Conservation (phyloP, 1,140 invertebrate genomes). For the Caenorhabditis inopinata region DNA sequence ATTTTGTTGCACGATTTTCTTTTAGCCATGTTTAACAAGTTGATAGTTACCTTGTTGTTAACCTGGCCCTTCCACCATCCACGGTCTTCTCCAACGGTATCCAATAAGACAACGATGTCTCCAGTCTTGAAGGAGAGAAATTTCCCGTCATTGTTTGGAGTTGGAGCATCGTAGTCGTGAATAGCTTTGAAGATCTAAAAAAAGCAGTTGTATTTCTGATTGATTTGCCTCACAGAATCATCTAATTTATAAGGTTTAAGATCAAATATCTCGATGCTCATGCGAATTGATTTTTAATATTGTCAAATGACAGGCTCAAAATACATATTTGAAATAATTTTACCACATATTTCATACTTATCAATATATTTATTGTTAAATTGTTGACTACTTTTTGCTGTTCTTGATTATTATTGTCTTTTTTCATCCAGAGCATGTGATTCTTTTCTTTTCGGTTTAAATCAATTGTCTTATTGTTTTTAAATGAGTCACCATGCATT, state of each 20-base stretch:
- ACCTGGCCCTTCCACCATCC: constrained; percentile 54
- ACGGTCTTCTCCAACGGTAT: constrained; percentile 51
- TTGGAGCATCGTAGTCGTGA: constrained; percentile 44
- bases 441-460: background rate
- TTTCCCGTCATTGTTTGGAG: constrained; percentile 15
- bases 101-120: constrained; percentile 42
- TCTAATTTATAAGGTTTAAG: background rate
- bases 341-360: too few species aligned
- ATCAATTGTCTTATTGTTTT: too few species aligned
- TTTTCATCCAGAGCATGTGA: too few species aligned
- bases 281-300: too few species aligned
- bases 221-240: background rate
- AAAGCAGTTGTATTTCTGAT: too few species aligned
- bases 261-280: background rate
- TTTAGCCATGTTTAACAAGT: background rate
- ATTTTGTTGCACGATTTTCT: background rate
- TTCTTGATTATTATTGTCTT: too few species aligned
- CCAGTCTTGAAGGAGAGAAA: constrained; percentile 42
- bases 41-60: constrained; percentile 41
- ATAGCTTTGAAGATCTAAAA: constrained; percentile 44
- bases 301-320: too few species aligned
- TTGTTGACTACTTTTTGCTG: too few species aligned
- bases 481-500: constrained; percentile 40
- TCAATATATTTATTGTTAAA: too few species aligned
- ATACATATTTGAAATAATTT: too few species aligned